A percentile compares a stretch with the other conserved stretches of the same genome.
Conservation (phyloP, 2,797 vertebrate genomes). For the Threskiornis aethiopicus region DNA sequence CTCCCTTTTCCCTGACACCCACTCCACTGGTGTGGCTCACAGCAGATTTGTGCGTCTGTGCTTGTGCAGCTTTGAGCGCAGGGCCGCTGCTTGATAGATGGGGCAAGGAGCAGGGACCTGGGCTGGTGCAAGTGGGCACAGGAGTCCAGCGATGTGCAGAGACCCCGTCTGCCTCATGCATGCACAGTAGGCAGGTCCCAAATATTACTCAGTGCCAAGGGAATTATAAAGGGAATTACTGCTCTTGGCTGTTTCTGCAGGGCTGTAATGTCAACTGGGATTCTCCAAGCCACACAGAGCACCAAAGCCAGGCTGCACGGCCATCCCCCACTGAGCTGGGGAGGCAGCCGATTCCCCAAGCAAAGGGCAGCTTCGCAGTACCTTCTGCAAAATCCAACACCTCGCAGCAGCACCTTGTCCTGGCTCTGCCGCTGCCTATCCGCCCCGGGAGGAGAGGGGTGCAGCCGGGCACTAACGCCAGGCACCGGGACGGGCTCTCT, state of each 20-base stretch:
- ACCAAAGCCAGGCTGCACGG: neutral
- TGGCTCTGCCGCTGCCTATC: neutral
- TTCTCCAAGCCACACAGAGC: neutral
- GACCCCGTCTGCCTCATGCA: rapidly evolving
- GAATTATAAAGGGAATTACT: neutral
- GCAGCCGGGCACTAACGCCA: neutral
- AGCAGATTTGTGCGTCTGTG: neutral
- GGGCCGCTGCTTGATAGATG: neutral
- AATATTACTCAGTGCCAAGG: neutral
- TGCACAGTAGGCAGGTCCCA: neutral
- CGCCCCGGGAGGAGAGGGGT: rapidly evolving
- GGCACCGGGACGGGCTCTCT: neutral
- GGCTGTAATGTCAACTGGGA: neutral
- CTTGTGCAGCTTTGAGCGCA: rapidly evolving
- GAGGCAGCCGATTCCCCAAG: neutral
- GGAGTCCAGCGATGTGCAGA: neutral
- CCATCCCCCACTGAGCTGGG: neutral
- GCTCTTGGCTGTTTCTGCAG: neutral
- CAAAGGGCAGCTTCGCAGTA: neutral
- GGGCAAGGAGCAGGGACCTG: neutral
- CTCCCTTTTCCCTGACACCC: neutral
- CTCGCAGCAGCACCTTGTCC: neutral
- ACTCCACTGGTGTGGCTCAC: neutral
- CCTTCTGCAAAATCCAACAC: neutral
- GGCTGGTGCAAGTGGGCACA: neutral